Evolutionary conservation across 2,888 invertebrate species (phyloP).

Genomic region (Agelastica alni): DNA sequence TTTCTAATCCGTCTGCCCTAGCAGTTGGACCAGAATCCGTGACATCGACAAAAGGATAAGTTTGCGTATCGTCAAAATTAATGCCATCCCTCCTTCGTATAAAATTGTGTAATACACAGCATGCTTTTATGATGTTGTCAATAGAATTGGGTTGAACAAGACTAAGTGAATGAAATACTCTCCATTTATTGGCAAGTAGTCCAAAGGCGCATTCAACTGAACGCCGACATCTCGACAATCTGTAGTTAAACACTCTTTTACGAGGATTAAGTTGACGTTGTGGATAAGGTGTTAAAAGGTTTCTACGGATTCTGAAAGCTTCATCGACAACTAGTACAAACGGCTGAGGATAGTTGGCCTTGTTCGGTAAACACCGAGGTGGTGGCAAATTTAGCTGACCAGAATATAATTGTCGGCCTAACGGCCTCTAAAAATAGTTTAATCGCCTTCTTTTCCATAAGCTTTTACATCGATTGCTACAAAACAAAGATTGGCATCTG

Average conservation of each 20-base stretch:
- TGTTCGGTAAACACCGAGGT: conserved; percentile 24
- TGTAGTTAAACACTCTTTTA: conserved; percentile 33
- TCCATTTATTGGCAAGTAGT: conserved; percentile 26
- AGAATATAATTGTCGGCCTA: conserved; percentile 29
- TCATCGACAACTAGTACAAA: conserved; percentile 11
- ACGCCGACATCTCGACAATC: conserved; percentile 24
- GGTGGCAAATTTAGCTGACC: conserved; percentile 26
- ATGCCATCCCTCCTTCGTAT: too few species aligned
- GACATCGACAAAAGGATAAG: too few species aligned
- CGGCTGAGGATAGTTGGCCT: conserved; percentile 2
- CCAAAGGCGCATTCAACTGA: conserved; percentile 29
- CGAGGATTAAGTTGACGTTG: not conserved
- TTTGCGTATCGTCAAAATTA: too few species aligned
- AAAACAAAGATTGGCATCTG: conserved; percentile 35
- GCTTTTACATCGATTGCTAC: conserved; percentile 32
- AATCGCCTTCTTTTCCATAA: conserved; percentile 24
- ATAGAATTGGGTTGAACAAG: conserved; percentile 19
- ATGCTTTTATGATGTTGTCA: conserved; percentile 24
- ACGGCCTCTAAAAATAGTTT: conserved; percentile 25
- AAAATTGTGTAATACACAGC: conserved; percentile 1
- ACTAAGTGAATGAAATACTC: conserved; percentile 25
- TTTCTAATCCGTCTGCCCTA: too few species aligned
- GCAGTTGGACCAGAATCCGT: too few species aligned
- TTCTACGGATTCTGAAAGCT: conserved; percentile 2
- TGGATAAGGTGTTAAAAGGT: conserved; percentile 8